Conservation (phyloP, 2,888 invertebrate species). For the Deilephila porcellus region DNA sequence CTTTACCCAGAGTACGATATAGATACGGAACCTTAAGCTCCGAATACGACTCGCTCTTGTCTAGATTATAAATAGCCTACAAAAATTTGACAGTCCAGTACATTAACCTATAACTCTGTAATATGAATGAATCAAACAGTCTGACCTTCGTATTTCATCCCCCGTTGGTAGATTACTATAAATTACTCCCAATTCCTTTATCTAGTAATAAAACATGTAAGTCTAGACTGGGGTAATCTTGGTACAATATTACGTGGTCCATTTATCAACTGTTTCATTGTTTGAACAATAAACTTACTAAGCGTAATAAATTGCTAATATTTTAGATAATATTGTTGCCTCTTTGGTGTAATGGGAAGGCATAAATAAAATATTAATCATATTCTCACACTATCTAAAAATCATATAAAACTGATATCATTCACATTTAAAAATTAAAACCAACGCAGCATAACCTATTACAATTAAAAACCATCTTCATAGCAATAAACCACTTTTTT, state of each 20-base stretch:
- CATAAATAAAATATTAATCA: no score
- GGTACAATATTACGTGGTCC: neutral
- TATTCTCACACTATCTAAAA: no score
- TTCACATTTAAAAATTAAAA: no score
- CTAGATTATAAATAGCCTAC: neutral
- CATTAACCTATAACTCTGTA: neutral
- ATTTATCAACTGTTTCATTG: constrained; percentile 40
- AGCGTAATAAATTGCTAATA: neutral
- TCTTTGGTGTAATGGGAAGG: no score
- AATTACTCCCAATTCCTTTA: constrained; percentile 19
- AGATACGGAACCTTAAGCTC: no score
- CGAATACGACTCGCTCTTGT: no score
- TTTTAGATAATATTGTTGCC: neutral
- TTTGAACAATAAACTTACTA: neutral
- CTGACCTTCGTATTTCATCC: neutral
- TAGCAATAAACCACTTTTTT: neutral
- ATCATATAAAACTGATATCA: no score
- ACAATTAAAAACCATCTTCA: no score
- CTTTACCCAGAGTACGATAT: no score
- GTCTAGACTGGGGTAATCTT: constrained; percentile 8
- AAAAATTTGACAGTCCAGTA: neutral
- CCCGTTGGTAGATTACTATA: constrained; percentile 2
- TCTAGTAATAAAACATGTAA: neutral
- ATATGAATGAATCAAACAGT: neutral
- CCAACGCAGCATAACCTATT: no score